A percentile compares a stretch with the other conserved stretches of the same genome.
Evolutionary conservation across 2,888 invertebrate genomes (phyloP).

Genomic region (Panorpa germanica): DNA sequence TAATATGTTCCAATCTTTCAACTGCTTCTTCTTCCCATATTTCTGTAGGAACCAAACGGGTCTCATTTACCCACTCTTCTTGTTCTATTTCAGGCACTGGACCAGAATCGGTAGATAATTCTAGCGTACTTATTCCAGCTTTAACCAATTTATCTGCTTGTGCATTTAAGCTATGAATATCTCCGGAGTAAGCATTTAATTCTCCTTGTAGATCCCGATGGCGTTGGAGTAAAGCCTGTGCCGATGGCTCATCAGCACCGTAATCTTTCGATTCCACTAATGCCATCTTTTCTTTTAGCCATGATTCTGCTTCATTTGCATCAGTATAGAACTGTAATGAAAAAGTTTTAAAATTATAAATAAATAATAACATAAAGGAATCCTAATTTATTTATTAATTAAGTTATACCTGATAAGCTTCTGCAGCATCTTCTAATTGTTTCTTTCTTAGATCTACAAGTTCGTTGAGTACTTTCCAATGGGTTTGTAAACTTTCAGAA

Average conservation of each 20-base stretch:
- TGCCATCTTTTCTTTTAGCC: conserved; percentile 91
- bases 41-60: conserved; percentile 71
- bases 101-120: conserved; percentile 43
- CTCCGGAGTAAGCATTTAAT: conserved; percentile 71
- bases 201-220: conserved; percentile 79
- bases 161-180: conserved; percentile 60
- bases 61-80: conserved; percentile 62
- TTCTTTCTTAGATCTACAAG: conserved; percentile 53
- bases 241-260: conserved; percentile 83
- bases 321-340: conserved; percentile 69
- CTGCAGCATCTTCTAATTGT: conserved; percentile 70
- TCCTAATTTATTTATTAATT: conserved; percentile 17
- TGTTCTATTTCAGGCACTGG: conserved; percentile 34
- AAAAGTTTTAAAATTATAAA: conserved; percentile 4
- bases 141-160: conserved; percentile 60
- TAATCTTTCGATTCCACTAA: conserved; percentile 78
- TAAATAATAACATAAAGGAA: neutral
- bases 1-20: conserved; percentile 66
- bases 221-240: conserved; percentile 69
- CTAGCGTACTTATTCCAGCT: conserved; percentile 45
- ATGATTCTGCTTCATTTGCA: conserved; percentile 94
- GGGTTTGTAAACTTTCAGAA: conserved; percentile 56
- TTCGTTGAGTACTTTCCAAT: conserved; percentile 80
- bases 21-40: conserved; percentile 85
- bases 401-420: conserved; percentile 89